Percentiles rank a stretch among this genome's conserved stretches.
phyloP scores from a whole-genome alignment of 30 jellyfish, hydroid and myxozoan genomes.

The Aurelia sp. region DNA sequence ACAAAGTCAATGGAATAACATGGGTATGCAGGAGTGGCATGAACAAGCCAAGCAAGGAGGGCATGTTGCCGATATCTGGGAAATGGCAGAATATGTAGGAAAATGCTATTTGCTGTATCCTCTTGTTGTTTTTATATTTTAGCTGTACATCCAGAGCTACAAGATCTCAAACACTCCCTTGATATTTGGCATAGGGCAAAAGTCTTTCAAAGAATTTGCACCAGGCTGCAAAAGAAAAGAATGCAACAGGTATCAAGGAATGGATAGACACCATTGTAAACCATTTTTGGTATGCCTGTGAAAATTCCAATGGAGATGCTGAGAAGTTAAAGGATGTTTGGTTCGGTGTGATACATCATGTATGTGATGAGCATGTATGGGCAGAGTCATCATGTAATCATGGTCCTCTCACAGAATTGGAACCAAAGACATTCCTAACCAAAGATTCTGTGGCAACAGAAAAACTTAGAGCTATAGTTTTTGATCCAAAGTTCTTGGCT shows the following conservation, averaged over 20 bases:
- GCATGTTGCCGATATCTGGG: no score
- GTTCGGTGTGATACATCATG: slow-evolving; percentile 33
- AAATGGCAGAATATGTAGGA: no score
- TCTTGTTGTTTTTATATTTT: no score
- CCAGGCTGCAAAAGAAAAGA: slow-evolving; percentile 3
- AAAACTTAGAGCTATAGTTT: slow-evolving; percentile 35
- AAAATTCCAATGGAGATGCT: slow-evolving; percentile 4
- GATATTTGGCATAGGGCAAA: slow-evolving; percentile 1
- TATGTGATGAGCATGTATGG: slow-evolving; percentile 36
- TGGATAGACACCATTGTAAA: slow-evolving; percentile 29
- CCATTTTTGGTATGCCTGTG: slow-evolving; percentile 38
- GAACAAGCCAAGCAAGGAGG: no score
- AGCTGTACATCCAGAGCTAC: neutral
- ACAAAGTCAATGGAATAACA: no score
- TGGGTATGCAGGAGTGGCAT: no score
- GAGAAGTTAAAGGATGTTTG: slow-evolving; percentile 38
- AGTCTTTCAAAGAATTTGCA: neutral
- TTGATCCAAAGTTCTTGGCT: slow-evolving; percentile 14
- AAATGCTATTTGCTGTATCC: no score
- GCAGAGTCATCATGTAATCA: slow-evolving; percentile 30
- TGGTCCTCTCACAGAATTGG: slow-evolving; percentile 27
- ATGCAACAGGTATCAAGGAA: neutral
- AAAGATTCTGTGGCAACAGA: slow-evolving; percentile 20
- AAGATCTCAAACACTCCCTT: neutral
- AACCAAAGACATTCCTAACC: slow-evolving; percentile 15